Evolutionary conservation across 1,140 invertebrate genomes (phyloP).

Genomic region (Anadara kagoshimensis): DNA sequence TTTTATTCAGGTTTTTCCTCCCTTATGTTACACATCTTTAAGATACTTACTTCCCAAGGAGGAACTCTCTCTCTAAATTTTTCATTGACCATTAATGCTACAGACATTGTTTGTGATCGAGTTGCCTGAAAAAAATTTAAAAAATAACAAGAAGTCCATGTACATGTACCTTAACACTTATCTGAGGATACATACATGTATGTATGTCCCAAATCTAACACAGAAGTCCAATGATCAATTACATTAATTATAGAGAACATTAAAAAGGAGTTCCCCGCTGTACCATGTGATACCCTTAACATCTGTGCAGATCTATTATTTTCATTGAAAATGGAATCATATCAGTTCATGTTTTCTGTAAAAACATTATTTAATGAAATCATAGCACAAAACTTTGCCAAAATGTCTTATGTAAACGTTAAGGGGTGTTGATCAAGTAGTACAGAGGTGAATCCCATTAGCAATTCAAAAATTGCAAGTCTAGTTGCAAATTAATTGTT

Average conservation of each 20-base stretch:
- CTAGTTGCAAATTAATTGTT: not conserved
- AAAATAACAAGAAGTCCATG: not conserved
- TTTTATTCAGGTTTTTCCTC: no score
- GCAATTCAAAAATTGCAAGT: not conserved
- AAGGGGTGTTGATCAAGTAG: not conserved
- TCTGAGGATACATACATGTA: not conserved
- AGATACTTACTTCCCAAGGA: constrained; percentile 87
- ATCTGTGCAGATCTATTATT: not conserved
- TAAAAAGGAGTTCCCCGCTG: not conserved
- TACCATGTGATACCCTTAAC: not conserved
- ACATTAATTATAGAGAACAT: not conserved
- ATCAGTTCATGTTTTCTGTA: no score
- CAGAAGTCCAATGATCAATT: not conserved
- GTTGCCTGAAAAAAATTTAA: constrained; percentile 47
- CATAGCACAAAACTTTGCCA: not conserved
- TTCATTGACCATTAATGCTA: constrained; percentile 98
- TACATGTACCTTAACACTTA: not conserved
- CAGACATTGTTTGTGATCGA: constrained; percentile 90
- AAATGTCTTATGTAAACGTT: not conserved
- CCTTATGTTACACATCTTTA: no score
- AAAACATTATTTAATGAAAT: no score
- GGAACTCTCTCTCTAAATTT: constrained; percentile 97
- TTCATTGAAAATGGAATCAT: no score
- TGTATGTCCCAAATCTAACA: not conserved
- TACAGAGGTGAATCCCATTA: not conserved